phyloP scores from a whole-genome alignment of 1,140 invertebrate genomes.

The Euwallacea fornicatus region DNA sequence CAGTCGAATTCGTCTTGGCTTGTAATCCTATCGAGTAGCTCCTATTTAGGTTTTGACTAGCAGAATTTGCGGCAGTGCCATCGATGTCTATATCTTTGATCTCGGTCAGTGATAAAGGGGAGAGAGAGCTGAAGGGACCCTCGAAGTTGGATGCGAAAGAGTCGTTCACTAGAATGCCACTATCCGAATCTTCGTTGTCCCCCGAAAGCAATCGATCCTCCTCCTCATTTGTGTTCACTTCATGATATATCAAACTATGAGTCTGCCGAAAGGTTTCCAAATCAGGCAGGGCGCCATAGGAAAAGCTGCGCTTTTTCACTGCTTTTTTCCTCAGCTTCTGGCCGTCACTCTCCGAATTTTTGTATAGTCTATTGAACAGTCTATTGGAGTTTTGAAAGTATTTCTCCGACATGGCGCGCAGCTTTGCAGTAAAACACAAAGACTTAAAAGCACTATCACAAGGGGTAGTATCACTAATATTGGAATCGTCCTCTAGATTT shows the following conservation, averaged over 20 bases:
- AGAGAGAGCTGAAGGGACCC: constrained; percentile 52
- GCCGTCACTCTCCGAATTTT: constrained; percentile 46
- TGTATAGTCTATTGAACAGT: constrained; percentile 70
- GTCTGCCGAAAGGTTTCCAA: constrained; percentile 70
- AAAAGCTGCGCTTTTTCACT: constrained; percentile 69
- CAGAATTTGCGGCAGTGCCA: neutral
- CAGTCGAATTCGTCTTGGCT: constrained; percentile 16
- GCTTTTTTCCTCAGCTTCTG: constrained; percentile 56
- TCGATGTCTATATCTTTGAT: constrained; percentile 20
- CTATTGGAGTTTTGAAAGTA: constrained; percentile 69
- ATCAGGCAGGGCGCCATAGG: constrained; percentile 72
- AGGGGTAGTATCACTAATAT: constrained; percentile 26
- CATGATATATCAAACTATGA: constrained; percentile 62
- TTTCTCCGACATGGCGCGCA: constrained; percentile 71
- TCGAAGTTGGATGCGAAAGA: constrained; percentile 69
- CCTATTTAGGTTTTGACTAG: constrained; percentile 10
- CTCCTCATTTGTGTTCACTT: constrained; percentile 62
- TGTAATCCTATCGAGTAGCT: constrained; percentile 7
- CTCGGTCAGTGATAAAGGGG: constrained; percentile 12
- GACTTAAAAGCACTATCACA: constrained; percentile 53
- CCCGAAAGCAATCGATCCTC: constrained; percentile 51
- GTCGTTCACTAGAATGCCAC: constrained; percentile 74
- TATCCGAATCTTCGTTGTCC: constrained; percentile 67
- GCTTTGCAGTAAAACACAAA: constrained; percentile 67
- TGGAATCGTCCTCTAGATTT: constrained; percentile 17